These are phyloP conservation scores for Numida meleagris DNA, from an alignment of 2,113 vertebrate species.

Conservation along the genomic window DNA sequence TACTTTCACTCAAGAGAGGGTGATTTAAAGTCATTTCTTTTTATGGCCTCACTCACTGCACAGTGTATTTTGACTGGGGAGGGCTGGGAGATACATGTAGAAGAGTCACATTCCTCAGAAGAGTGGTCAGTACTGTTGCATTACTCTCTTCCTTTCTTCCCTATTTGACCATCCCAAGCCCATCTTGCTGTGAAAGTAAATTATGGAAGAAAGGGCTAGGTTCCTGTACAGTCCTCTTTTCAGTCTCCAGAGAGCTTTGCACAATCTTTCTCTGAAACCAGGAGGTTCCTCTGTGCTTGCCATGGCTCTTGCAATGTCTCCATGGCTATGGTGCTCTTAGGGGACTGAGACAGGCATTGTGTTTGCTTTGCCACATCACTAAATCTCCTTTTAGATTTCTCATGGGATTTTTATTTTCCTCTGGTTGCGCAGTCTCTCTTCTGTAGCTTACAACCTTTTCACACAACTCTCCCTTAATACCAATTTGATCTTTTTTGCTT, in stretches of 20 bases:
- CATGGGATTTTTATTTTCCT: neutral
- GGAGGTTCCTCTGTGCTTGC: neutral
- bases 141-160: neutral
- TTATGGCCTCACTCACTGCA: neutral
- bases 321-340: neutral
- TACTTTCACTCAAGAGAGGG: neutral
- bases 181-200: neutral
- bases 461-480: neutral
- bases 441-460: neutral
- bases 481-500: constrained; percentile 27
- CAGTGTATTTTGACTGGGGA: neutral
- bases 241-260: neutral
- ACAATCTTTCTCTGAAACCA: neutral
- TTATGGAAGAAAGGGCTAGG: neutral
- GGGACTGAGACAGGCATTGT: neutral
- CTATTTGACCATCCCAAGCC: neutral
- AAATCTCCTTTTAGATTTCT: constrained; percentile 22
- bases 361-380: neutral
- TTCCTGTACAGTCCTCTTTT: neutral
- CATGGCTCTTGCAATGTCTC: neutral
- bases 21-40: neutral
- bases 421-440: neutral
- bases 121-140: neutral
- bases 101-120: neutral
- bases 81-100: neutral